Evolutionary conservation across 2,113 vertebrate species (phyloP), one percentile per base, ranked within the genome.

Genomic region (Acrocephalus kingi): DNA sequence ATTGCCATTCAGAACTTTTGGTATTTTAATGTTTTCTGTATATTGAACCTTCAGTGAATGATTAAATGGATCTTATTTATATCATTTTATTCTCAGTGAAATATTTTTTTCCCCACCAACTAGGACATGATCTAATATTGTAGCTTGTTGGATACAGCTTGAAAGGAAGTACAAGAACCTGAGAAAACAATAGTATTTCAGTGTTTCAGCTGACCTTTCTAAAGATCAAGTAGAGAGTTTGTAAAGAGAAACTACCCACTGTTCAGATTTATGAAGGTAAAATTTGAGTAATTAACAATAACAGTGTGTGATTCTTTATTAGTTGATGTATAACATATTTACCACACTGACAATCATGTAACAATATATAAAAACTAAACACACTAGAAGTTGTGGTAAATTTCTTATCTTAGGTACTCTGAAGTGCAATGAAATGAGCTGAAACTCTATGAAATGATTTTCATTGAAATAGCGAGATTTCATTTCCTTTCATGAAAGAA

Each of bases 1-100:
- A 48, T 22, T 92, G 39, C 21, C 3, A 4, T 92, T 90, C 59
- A 69, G 55, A 37, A 88, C 28, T 43, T 66, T 46, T 63, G 37
- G 31, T 59, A 77, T 74, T 85, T 84, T 87, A 79, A 27, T 84
- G 31, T 85, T 85, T 91, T 87, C n/a, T 96, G 77, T 82, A 43
- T 83, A 39, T 80, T 73, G 39, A 90, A 37, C 43, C 30, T 87
- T 85, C 59, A 39, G n/a, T 83, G 37, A 85, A 31, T 87, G 41
- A 96, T 96, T 94, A 94, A 89, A 95, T 94, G 17, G 80, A 93
- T 33, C n/a, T 51, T 82, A 66, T 76, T 90, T 87, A n/a, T 74
- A 79, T 62, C 27, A 73, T 9, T 80, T 19, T 82, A 21, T 62
- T 93, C 27, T 91, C 5, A 4, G 54, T 72, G 55, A 76, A 76